A percentile compares a stretch with the other conserved stretches of the same genome.
Evolutionary conservation across 2,113 vertebrate genomes (phyloP).

Genomic region (Vulpes vulpes): DNA sequence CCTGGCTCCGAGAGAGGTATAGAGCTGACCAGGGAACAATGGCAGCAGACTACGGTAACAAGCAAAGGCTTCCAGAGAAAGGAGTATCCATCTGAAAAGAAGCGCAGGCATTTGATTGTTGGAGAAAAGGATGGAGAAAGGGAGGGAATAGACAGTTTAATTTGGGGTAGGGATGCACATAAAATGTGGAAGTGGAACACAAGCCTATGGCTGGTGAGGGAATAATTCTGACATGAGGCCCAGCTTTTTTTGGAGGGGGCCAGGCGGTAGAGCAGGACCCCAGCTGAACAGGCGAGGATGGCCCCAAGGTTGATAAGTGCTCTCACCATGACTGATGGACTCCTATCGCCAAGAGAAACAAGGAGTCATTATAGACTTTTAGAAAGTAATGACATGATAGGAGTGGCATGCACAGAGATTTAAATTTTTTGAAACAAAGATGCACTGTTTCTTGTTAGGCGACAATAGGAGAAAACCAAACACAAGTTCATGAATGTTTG

Average conservation of each 20-base stretch:
- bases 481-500: background rate
- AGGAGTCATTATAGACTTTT: background rate
- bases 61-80: background rate
- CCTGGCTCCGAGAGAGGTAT: background rate
- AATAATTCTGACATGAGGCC: background rate
- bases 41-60: background rate
- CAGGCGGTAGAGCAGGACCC: background rate
- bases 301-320: background rate
- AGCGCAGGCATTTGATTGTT: background rate
- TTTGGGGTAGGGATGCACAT: accelerated
- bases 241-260: background rate
- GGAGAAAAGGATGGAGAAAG: background rate
- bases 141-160: background rate
- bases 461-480: background rate
- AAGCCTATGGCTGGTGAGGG: background rate
- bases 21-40: background rate
- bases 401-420: background rate
- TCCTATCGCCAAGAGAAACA: background rate
- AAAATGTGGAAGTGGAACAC: background rate
- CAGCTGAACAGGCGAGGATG: background rate
- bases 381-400: background rate
- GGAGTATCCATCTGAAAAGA: background rate
- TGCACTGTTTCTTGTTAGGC: background rate
- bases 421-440: background rate
- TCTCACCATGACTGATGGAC: background rate